Evolutionary conservation across 2,113 vertebrate species (phyloP).

Genomic region (Phyllopteryx taeniolatus): DNA sequence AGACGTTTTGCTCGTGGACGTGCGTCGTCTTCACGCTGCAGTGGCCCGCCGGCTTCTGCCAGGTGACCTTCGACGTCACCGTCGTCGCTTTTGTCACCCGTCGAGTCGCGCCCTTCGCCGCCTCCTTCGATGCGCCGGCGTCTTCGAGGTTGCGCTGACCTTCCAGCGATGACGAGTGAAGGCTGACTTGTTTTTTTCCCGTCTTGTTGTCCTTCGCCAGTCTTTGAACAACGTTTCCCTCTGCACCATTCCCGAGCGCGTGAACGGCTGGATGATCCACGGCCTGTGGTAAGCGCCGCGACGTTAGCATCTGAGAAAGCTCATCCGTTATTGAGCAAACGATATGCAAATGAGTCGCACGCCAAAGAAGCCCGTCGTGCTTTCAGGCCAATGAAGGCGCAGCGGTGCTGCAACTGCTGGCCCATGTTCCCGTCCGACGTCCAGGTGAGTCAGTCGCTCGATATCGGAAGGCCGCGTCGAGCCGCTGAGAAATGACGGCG

Average conservation of each 20-base stretch:
- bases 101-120: not conserved
- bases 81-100: too few relatives aligned
- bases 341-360: too few relatives aligned
- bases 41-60: slow-evolving; percentile 73
- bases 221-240: slow-evolving; percentile 25
- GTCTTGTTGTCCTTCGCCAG: slow-evolving; percentile 16
- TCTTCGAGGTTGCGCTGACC: not conserved
- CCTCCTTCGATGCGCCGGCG: not conserved
- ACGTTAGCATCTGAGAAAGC: not conserved
- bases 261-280: slow-evolving; percentile 72
- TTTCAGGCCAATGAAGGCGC: slow-evolving; percentile 45
- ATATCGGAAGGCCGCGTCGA: too few relatives aligned
- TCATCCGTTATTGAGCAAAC: too few relatives aligned
- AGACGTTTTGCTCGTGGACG: slow-evolving; percentile 56
- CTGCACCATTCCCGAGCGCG: slow-evolving; percentile 56
- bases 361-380: not conserved
- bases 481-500: not conserved
- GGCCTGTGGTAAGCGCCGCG: slow-evolving; percentile 65
- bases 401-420: slow-evolving; percentile 66
- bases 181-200: not conserved
- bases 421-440: slow-evolving; percentile 67
- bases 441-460: slow-evolving; percentile 48
- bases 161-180: not conserved
- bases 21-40: slow-evolving; percentile 67
- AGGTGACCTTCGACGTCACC: slow-evolving; percentile 48